Evolutionary conservation across 2,888 invertebrate genomes (phyloP), one percentile per base, ranked within the genome.

Genomic region (Dryobota labecula): DNA sequence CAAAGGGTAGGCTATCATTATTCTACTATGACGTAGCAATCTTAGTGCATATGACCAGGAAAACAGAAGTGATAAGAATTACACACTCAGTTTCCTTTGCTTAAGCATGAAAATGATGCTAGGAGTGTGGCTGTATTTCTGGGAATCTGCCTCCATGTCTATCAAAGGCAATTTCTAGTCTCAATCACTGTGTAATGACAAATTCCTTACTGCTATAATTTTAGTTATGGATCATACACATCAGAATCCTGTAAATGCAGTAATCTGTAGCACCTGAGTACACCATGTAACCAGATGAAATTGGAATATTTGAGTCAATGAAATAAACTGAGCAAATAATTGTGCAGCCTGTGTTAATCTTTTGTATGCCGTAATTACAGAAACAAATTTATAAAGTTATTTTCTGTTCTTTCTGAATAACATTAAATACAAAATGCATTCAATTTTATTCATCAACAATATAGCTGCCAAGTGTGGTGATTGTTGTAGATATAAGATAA

Each of bases 1-100:
- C 96, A 2, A 95, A 94, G 92, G 94, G 95, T 95, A 92, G 73
- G 85, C 43, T 47, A 58, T 15, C 15, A 24, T 33, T 54, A 11
- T n/a, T 30, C 2, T 36, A 45, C 18, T 24, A 13, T 24, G 27
- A 33, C 8, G 2, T 60, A 45, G 1, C 15, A 4, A 30, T 20
- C 8, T 11, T 38, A 18, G 15, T 58, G 15, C 24, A 4, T 33
- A 43, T n/a, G 18, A 71, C 45, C 13, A 58, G 47, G 27, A 47
- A 18, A 51, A 58, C 57, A n/a, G 5, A 43, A 38, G n/a, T 45
- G 1, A 43, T n/a, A 13, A 15, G 36, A 57, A 51, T 8, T 49
- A 15, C 1, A 11, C 6, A 43, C 13, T 18, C 2, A 24, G 11
- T 54, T 54, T 36, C 1, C 15, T 51, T n/a, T 47, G 20, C 43